Conservation (phyloP, 92 coral and sea anemone genomes). For the Heteractis magnifica region DNA sequence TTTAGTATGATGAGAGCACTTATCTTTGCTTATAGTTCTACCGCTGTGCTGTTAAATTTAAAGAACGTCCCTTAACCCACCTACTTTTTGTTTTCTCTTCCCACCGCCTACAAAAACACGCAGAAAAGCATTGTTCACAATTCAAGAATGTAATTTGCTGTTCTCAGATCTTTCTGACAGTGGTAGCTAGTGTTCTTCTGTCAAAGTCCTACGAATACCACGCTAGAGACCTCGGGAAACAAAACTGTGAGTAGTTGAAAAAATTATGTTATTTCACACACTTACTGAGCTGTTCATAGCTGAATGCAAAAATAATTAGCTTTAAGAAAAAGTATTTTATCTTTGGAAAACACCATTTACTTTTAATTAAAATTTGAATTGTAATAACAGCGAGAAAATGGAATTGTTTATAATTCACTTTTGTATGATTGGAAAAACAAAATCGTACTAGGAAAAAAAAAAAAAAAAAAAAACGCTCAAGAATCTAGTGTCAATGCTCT, state of each 20-base stretch:
- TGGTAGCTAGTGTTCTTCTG: not conserved
- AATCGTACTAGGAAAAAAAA: no score
- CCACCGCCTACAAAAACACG: not conserved
- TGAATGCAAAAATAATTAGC: no score
- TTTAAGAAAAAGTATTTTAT: no score
- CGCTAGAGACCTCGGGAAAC: not conserved
- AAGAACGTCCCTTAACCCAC: not conserved
- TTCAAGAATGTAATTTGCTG: not conserved
- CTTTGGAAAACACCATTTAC: no score
- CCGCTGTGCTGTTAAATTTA: not conserved
- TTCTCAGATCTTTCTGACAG: no score
- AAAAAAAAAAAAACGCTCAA: no score
- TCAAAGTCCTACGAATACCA: not conserved
- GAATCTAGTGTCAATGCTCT: no score
- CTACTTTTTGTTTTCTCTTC: not conserved
- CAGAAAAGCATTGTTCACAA: not conserved
- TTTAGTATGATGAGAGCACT: not conserved
- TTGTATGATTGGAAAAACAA: no score
- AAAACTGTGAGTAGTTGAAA: not conserved
- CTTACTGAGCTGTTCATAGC: not conserved
- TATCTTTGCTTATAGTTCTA: not conserved
- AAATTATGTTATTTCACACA: not conserved
- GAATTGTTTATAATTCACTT: no score
- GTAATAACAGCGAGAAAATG: no score
- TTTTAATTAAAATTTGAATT: no score